phyloP scores from a whole-genome alignment of 2,888 invertebrate species.

The Amphipoea oculea region DNA sequence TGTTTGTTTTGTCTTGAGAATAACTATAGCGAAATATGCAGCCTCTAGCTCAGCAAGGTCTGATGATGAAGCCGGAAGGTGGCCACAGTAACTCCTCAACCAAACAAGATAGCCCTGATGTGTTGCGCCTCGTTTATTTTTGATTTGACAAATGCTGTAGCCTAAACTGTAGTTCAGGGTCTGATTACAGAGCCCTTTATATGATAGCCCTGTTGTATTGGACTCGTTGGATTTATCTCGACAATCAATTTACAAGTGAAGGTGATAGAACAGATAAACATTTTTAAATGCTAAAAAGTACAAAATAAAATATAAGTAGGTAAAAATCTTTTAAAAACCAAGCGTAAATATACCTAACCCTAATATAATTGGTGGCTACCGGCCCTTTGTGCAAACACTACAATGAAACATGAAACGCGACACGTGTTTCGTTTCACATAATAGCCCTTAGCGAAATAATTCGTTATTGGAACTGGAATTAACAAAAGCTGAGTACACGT shows the following conservation, averaged over 20 bases:
- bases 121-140: too few species aligned
- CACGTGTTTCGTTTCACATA: slow-evolving; percentile 17
- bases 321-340: background rate
- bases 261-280: background rate
- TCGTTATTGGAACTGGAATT: background rate
- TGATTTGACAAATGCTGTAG: too few species aligned
- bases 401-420: background rate
- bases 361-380: background rate
- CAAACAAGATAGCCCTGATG: background rate
- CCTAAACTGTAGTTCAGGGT: too few species aligned
- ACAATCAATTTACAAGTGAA: background rate
- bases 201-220: background rate
- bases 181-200: background rate
- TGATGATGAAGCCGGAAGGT: background rate
- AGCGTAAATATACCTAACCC: background rate
- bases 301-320: background rate
- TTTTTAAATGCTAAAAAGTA: background rate
- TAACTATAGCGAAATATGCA: too few species aligned
- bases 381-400: slow-evolving; percentile 7
- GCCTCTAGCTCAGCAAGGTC: too few species aligned
- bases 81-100: background rate
- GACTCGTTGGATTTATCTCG: background rate
- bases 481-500: slow-evolving; percentile 3
- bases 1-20: too few species aligned
- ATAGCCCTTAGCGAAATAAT: background rate